Conservation (phyloP, 2,113 vertebrate genomes). For the Prionailurus bengalensis region DNA sequence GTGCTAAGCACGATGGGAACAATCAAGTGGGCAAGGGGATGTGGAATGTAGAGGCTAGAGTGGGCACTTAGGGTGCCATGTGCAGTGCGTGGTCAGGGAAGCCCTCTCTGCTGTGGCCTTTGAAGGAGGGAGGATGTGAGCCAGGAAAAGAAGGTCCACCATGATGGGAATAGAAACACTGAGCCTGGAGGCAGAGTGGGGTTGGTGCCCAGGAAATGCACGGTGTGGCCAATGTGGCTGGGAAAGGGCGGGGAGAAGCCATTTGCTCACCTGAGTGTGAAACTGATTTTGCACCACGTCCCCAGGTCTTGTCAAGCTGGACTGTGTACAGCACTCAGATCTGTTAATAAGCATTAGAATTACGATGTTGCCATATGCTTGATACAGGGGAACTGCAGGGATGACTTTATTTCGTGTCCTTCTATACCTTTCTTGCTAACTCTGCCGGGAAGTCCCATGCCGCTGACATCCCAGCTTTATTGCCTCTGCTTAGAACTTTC, state of each 20-base stretch:
- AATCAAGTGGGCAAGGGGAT: not conserved
- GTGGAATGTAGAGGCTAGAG: not conserved
- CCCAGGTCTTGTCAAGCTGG: not conserved
- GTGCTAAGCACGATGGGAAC: accelerated
- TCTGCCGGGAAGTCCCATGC: not conserved
- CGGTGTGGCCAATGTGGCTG: not conserved
- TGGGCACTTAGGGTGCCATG: not conserved
- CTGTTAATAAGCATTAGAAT: not conserved
- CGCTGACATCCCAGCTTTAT: not conserved
- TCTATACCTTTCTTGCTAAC: not conserved
- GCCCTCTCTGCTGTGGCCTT: not conserved
- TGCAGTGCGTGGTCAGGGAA: not conserved
- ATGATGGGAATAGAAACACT: not conserved
- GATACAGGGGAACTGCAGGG: not conserved
- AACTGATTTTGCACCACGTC: not conserved
- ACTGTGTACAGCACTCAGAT: accelerated
- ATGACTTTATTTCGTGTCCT: not conserved
- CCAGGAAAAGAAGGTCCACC: not conserved
- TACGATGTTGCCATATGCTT: not conserved
- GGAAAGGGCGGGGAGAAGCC: accelerated
- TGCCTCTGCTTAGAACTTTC: not conserved
- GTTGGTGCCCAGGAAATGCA: not conserved
- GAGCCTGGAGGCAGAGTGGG: not conserved
- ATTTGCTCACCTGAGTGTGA: not conserved
- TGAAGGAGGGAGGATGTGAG: not conserved